Percentiles rank a stretch among this genome's conserved stretches.
Evolutionary conservation across 2,888 invertebrate species (phyloP).

Genomic region (Pseudeuparius sepicola): DNA sequence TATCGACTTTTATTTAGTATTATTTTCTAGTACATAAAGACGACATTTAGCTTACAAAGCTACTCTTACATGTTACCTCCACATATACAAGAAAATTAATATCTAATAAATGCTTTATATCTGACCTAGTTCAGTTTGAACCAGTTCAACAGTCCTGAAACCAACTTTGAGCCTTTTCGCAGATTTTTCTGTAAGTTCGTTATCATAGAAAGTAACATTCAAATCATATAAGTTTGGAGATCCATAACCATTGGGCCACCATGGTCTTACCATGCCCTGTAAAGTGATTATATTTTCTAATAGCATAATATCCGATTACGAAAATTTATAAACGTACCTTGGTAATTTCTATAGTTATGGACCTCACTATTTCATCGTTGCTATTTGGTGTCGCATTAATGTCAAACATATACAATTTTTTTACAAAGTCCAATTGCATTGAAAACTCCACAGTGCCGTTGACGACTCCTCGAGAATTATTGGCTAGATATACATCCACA

Average conservation of each 20-base stretch:
- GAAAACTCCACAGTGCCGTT: slow-evolving; percentile 23
- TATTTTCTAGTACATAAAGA: too few species aligned
- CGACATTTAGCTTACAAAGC: too few species aligned
- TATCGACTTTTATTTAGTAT: too few species aligned
- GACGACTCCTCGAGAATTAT: slow-evolving; percentile 21
- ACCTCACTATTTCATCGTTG: slow-evolving; percentile 32
- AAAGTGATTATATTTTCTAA: too few species aligned
- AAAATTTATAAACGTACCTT: too few species aligned
- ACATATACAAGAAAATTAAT: too few species aligned
- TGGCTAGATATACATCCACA: slow-evolving; percentile 38
- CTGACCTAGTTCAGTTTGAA: slow-evolving; percentile 55
- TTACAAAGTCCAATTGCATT: slow-evolving; percentile 19
- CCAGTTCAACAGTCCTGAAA: slow-evolving; percentile 75
- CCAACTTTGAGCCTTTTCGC: slow-evolving; percentile 59
- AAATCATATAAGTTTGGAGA: slow-evolving; percentile 66
- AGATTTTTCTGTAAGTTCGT: slow-evolving; percentile 29
- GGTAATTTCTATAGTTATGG: slow-evolving; percentile 15
- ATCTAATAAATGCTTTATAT: too few species aligned
- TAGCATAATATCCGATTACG: too few species aligned
- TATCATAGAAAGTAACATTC: slow-evolving; percentile 41
- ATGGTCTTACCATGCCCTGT: slow-evolving; percentile 44
- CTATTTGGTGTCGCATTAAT: slow-evolving; percentile 20
- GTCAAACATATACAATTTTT: slow-evolving; percentile 18
- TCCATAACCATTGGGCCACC: slow-evolving; percentile 97
- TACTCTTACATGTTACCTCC: too few species aligned